Base-by-base conservation (phyloP, 2,113 vertebrate species). In the Misgurnus anguillicaudatus region DNA sequence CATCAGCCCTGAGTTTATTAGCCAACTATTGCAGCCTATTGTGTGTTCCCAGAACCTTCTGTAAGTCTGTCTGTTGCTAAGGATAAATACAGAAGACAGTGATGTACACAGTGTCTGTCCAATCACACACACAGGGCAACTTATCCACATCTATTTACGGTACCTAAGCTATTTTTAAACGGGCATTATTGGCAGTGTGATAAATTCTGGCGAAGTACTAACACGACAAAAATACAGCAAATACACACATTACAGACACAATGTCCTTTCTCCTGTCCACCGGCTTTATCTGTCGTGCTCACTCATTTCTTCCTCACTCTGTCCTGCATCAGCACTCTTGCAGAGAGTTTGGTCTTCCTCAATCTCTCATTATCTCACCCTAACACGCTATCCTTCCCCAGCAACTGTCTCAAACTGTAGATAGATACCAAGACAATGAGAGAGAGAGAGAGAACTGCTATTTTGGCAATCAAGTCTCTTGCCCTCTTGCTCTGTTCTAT, bases 161-260 rank as follows among this genome's bases (percentile, higher is more conserved):
- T 60, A 75, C 48, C 67, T 80, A 21, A 64, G 48, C 51, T 41
- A 9, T 77, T 67, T 55, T 72, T 80, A 80, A 82, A 74, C 66
- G 53, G 75, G 47, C 74, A 75, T 83, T 83, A 80, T 85, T 83
- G 74, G 69, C 80, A 65, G 69, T 63, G 68, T 65, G 57, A 85
- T 77, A 57, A 61, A 77, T 85, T 70, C 48, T 62, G 65, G 57
- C 71, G 51, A 79, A 82, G 72, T 61, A 82, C 69, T 78, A 48
- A 47, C 19, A 58, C 36, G 57, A 55, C 75, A 75, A 74, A 82
- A 85, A 80, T 69, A 82, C 57, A 4, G n/a, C 45, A 47, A 68
- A 57, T 11, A 6, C 48, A 69, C 63, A 36, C 75, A 70, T 48
- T 78, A 60, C 41, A 77, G 55, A 47, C 42, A 67, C 76, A 67